Conservation (phyloP, 2,113 vertebrate genomes). For the Pollimyrus isidori region DNA sequence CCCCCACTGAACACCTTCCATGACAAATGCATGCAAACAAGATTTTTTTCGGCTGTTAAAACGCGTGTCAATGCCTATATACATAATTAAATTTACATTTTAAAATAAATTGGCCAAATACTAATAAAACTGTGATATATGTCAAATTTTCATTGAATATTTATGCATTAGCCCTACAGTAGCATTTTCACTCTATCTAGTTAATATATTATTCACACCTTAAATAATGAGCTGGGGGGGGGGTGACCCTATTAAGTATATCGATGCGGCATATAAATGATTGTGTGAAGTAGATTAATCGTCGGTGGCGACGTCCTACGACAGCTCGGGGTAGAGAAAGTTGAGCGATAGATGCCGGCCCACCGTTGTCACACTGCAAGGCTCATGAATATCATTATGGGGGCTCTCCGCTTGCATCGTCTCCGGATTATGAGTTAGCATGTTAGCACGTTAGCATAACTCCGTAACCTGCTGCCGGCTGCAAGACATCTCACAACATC, state of each 20-base stretch:
- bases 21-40: neutral
- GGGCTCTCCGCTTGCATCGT: constrained; percentile 54
- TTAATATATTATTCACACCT: constrained; percentile 4
- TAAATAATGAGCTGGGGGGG: constrained; percentile 9
- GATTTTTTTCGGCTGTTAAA: neutral
- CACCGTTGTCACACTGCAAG: constrained; percentile 40
- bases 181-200: neutral
- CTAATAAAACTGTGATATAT: constrained; percentile 1
- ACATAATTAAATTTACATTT: neutral
- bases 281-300: constrained; percentile 40
- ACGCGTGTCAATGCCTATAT: neutral
- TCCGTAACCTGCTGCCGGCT: constrained; percentile 44
- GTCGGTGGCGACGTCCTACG: constrained; percentile 35
- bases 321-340: constrained; percentile 36
- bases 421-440: constrained; percentile 56
- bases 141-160: neutral
- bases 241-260: constrained; percentile 20
- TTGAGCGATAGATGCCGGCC: constrained; percentile 49
- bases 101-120: neutral
- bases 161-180: neutral
- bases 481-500: constrained; percentile 51
- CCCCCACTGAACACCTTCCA: neutral
- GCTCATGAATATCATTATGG: constrained; percentile 65
- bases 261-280: constrained; percentile 19
- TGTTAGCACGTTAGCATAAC: constrained; percentile 45